phyloP scores from a whole-genome alignment of 1,140 invertebrate genomes.

The Drosophila suzukii region DNA sequence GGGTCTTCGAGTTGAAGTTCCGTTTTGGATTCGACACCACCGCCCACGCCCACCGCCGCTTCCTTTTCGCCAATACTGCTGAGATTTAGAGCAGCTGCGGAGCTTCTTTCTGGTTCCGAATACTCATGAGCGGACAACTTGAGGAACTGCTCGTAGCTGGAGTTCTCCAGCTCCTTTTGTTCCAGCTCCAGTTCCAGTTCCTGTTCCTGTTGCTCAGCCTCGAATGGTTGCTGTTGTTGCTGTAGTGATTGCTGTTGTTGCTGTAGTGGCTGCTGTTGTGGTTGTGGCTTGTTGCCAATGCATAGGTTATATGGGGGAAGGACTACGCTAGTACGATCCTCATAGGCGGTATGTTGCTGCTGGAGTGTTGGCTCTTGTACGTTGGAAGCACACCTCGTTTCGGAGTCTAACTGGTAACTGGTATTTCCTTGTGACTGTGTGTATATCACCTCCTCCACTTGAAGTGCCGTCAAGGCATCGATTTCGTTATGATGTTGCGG shows the following conservation, averaged over 20 bases:
- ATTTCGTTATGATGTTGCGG: slow-evolving; percentile 41
- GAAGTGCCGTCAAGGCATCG: slow-evolving; percentile 29
- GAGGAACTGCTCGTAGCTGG: slow-evolving; percentile 72
- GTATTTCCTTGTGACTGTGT: slow-evolving; percentile 39
- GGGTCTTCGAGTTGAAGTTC: slow-evolving; percentile 13
- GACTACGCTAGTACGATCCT: slow-evolving; percentile 51
- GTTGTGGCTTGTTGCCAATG: slow-evolving; percentile 15
- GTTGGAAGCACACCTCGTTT: slow-evolving; percentile 32
- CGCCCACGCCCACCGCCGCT: not conserved
- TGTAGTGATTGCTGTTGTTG: too few species aligned
- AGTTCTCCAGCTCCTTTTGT: slow-evolving; percentile 39
- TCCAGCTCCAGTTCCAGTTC: slow-evolving; percentile 36
- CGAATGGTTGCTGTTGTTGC: slow-evolving; percentile 12
- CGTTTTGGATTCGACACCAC: not conserved
- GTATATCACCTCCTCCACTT: slow-evolving; percentile 58
- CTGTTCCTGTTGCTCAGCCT: slow-evolving; percentile 16
- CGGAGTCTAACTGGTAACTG: slow-evolving; percentile 52
- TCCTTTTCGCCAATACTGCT: slow-evolving; percentile 49
- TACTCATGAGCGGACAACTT: slow-evolving; percentile 71
- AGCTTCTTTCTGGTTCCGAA: slow-evolving; percentile 37
- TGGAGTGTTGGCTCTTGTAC: slow-evolving; percentile 35
- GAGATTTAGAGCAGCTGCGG: slow-evolving; percentile 65
- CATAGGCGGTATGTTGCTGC: slow-evolving; percentile 46
- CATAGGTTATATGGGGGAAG: slow-evolving; percentile 51
- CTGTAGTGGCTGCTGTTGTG: not conserved